These are phyloP conservation scores for Rhingia rostrata DNA, from an alignment of 2,888 invertebrate genomes.

Conservation along the genomic window DNA sequence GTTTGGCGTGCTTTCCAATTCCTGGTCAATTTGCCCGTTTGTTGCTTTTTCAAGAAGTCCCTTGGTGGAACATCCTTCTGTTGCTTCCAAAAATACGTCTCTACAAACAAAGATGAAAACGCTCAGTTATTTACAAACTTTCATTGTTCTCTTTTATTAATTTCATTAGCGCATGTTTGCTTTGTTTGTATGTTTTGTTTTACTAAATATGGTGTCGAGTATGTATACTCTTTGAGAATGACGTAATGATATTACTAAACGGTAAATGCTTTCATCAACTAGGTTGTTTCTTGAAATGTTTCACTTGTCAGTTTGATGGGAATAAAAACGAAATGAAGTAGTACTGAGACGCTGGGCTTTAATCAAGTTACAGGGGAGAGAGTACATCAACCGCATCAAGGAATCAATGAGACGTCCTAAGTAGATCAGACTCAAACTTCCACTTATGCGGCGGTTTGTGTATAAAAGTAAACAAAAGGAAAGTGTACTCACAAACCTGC, in stretches of 20 bases:
- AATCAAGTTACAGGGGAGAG: no score
- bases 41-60: neutral
- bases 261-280: conserved; percentile 67
- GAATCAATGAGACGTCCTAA: no score
- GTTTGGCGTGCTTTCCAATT: no score
- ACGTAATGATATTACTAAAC: conserved; percentile 59
- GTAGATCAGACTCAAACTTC: no score
- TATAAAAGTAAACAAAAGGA: no score
- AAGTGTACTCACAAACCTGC: no score
- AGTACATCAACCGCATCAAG: no score
- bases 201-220: conserved; percentile 49
- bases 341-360: conserved; percentile 46
- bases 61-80: neutral
- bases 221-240: conserved; percentile 59
- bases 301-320: conserved; percentile 34
- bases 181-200: conserved; percentile 39
- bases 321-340: conserved; percentile 31
- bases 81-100: neutral
- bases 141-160: conserved; percentile 35
- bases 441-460: no score
- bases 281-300: conserved; percentile 9
- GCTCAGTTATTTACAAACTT: conserved; percentile 54
- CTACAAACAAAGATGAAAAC: neutral
- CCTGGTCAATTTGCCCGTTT: no score
- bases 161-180: conserved; percentile 51